Evolutionary conservation across 2,797 vertebrate species (phyloP).

Genomic region (Pseudochromis fuscus): DNA sequence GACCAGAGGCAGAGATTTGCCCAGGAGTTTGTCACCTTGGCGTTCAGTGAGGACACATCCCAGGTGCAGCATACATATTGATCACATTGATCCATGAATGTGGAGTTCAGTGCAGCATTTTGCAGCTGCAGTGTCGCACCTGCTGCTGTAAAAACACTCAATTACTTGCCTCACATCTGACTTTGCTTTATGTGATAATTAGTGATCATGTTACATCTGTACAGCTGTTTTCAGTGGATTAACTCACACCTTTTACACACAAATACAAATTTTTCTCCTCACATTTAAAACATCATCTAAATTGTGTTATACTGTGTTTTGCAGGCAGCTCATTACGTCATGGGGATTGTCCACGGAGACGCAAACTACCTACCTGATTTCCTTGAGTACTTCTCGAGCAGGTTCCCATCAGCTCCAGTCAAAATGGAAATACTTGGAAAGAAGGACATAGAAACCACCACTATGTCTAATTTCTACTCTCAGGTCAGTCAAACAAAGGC

Average conservation of each 20-base stretch:
- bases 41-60: conserved; percentile 93
- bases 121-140: background rate
- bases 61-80: conserved; percentile 59
- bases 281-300: background rate
- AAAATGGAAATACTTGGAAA: conserved; percentile 99
- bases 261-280: no score
- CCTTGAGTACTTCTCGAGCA: conserved; percentile 97
- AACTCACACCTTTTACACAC: no score
- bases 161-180: background rate
- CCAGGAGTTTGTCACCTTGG: conserved; percentile 92
- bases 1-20: conserved; percentile 91
- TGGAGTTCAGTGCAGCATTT: background rate
- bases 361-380: conserved; percentile 97
- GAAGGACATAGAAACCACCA: conserved; percentile 99
- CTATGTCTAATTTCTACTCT: conserved; percentile 97
- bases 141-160: background rate
- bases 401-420: conserved; percentile 96
- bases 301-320: conserved; percentile 39
- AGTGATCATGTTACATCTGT: background rate
- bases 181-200: background rate
- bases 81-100: conserved; percentile 5
- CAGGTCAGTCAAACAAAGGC: conserved; percentile 86
- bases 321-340: conserved; percentile 93
- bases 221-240: background rate
- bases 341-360: conserved; percentile 97